Percentiles rank a stretch among this genome's conserved stretches.
These are phyloP conservation scores for Phoebastria nigripes DNA, from an alignment of 2,797 vertebrate genomes.

Conservation along the genomic window DNA sequence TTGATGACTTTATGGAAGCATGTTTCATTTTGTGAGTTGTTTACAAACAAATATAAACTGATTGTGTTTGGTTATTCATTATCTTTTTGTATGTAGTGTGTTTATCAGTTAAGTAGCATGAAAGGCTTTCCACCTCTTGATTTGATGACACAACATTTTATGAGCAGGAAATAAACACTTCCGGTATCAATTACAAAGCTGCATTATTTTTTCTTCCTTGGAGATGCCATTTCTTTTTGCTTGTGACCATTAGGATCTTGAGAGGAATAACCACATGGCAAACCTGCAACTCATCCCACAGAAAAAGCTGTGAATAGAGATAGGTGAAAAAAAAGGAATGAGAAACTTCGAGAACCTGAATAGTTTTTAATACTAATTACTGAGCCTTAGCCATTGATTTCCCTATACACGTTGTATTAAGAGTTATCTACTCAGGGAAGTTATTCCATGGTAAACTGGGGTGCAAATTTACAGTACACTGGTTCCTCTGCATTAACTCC, in stretches of 20 bases:
- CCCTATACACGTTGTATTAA: background rate
- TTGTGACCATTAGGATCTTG: background rate
- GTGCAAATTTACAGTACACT: conserved; percentile 62
- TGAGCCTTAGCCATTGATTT: background rate
- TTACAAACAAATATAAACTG: background rate
- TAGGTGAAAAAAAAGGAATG: background rate
- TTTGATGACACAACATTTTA: background rate
- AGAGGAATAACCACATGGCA: background rate
- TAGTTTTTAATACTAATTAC: conserved; percentile 3
- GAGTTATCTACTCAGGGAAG: background rate
- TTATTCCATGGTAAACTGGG: conserved; percentile 15
- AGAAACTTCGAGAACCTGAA: background rate
- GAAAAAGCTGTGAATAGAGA: background rate
- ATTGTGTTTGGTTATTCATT: background rate
- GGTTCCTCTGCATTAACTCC: conserved; percentile 59
- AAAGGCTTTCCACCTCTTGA: background rate
- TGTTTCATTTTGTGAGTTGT: background rate
- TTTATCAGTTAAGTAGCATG: background rate
- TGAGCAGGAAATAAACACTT: background rate
- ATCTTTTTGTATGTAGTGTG: background rate
- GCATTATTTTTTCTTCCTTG: background rate
- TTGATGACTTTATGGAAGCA: background rate
- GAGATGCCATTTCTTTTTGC: background rate
- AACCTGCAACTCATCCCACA: background rate
- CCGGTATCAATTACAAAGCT: background rate